Conservation (phyloP, 2,888 invertebrate species). For the Pollenia labialis region DNA sequence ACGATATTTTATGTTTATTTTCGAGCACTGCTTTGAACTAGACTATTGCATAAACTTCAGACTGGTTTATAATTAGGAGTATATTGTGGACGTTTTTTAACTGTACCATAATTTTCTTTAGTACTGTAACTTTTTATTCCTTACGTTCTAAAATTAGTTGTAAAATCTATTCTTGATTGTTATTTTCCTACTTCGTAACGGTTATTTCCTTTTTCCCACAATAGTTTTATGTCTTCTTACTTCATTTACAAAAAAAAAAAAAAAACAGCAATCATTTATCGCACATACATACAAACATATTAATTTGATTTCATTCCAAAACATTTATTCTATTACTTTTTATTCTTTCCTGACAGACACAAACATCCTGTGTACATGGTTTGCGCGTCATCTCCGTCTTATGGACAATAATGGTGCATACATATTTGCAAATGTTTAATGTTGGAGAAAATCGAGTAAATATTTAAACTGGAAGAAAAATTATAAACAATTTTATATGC, state of each 20-base stretch:
- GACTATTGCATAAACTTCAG: too few species aligned
- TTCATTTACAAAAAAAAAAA: conserved; percentile 4
- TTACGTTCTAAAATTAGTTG: too few species aligned
- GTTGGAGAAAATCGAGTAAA: conserved; percentile 87
- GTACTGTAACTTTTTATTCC: too few species aligned
- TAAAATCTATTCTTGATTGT: too few species aligned
- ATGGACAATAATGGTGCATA: conserved; percentile 94
- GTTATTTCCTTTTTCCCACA: background rate
- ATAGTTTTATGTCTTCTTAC: background rate
- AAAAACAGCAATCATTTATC: background rate
- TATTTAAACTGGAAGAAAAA: conserved; percentile 18
- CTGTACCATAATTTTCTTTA: too few species aligned
- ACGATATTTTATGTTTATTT: too few species aligned
- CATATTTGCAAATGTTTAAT: conserved; percentile 91
- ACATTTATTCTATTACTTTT: conserved; percentile 21
- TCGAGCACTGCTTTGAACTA: too few species aligned
- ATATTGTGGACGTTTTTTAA: too few species aligned
- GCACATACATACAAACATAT: background rate
- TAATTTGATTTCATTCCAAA: conserved; percentile 36
- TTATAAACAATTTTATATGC: background rate
- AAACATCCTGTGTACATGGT: conserved; percentile 91
- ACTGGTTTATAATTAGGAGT: too few species aligned
- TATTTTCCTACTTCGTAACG: background rate
- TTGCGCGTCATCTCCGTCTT: conserved; percentile 90
- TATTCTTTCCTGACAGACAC: conserved; percentile 84